Evolutionary conservation across 2,113 vertebrate species (phyloP), one percentile per base, ranked within the genome.

Genomic region (Brachyhypopomus gauderio): DNA sequence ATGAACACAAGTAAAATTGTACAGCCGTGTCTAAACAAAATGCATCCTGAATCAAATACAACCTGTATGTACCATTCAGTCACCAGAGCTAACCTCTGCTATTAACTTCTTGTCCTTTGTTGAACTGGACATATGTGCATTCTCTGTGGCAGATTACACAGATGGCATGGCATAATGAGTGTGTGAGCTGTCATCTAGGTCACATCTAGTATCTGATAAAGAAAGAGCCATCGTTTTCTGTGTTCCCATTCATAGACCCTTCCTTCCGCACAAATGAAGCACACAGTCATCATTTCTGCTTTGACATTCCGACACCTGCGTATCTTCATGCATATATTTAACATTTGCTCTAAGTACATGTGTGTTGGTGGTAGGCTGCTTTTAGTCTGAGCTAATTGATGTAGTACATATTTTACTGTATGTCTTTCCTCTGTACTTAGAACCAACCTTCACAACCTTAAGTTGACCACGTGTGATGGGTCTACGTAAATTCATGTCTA

Each of bases 321-420:
- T 59, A 62, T 62, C 48, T 83, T 60, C 83, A 52, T 36, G 34
- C 41, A 63, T 69, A 14, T 75, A 55, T 38, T 58, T 81, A 75
- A 55, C 79, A 16, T 64, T 45, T 34, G 45, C 59, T 82, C 55
- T 22, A 56, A 72, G 62, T 59, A n/a, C 56, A 62, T 23, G 23
- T 27, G 1, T 81, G 79, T 71, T 79, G 41, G 69, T 52, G 19
- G 27, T 52, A 20, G 7, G 41, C 36, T 11, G 70, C 3, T 60
- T 64, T 17, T 41, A 89, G 83, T 86, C 80, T 78, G 79, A 87
- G 81, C 79, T 89, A 87, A 90, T 88, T 88, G 88, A 85, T 85
- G 80, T 72, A 87, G 88, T 91, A 75, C 87, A 89, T 91, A 89
- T 90, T 92, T 86, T 85, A 89, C 78, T 81, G 48, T 83, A 79